Percentiles rank a stretch among this genome's conserved stretches.
Evolutionary conservation across 2,888 invertebrate species (phyloP).

Genomic region (Tricholauxania praeusta): DNA sequence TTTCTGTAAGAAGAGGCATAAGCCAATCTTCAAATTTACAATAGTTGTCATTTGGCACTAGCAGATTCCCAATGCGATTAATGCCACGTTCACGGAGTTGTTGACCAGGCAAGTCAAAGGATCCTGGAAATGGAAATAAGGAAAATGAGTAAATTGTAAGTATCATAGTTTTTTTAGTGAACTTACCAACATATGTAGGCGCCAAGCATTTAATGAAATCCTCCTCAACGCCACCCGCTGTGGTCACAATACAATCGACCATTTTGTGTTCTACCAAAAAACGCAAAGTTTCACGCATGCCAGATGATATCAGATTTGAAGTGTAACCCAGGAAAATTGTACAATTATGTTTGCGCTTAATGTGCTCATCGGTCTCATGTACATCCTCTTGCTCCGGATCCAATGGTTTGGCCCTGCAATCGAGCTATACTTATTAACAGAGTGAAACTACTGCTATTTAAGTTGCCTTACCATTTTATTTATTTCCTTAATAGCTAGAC

Average conservation of each 20-base stretch:
- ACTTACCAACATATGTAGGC: slow-evolving; percentile 86
- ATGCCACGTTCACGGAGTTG: slow-evolving; percentile 85
- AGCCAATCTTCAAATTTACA: slow-evolving; percentile 97
- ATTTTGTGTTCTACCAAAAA: slow-evolving; percentile 89
- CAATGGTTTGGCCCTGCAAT: slow-evolving; percentile 78
- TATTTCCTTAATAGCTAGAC: slow-evolving; percentile 89
- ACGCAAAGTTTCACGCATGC: slow-evolving; percentile 89
- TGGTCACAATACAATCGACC: slow-evolving; percentile 96
- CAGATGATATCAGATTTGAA: slow-evolving; percentile 96
- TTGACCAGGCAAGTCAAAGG: slow-evolving; percentile 87
- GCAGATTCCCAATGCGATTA: slow-evolving; percentile 87
- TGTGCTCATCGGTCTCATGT: slow-evolving; percentile 84
- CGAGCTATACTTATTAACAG: slow-evolving; percentile 69
- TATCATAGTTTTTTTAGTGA: too few species aligned
- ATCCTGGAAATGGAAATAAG: slow-evolving; percentile 60
- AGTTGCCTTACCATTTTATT: slow-evolving; percentile 82
- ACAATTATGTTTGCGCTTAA: slow-evolving; percentile 82
- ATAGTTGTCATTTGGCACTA: slow-evolving; percentile 98
- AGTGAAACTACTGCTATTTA: slow-evolving; percentile 23
- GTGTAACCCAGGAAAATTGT: slow-evolving; percentile 98
- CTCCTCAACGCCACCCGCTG: slow-evolving; percentile 98
- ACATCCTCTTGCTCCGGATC: slow-evolving; percentile 75
- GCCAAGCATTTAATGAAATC: slow-evolving; percentile 98
- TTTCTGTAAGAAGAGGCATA: slow-evolving; percentile 90
- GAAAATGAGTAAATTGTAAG: neutral